These are phyloP conservation scores for Drosophila fulvimacula DNA, from an alignment of 2,888 invertebrate species.

Conservation along the genomic window DNA sequence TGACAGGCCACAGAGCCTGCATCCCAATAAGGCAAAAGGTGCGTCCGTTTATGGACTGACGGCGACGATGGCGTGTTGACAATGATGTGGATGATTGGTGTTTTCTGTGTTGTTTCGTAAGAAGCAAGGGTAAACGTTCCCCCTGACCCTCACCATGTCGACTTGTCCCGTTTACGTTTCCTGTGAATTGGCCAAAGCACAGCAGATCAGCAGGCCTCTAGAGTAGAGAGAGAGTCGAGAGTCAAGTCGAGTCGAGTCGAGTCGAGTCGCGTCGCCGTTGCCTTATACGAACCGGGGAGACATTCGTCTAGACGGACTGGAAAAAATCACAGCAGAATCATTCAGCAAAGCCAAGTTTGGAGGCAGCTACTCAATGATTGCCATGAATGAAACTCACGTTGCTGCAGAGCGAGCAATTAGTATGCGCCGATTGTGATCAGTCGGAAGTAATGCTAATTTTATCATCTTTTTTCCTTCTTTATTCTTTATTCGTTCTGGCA, in stretches of 20 bases:
- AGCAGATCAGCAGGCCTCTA: slow-evolving; percentile 21
- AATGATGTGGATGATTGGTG: slow-evolving; percentile 79
- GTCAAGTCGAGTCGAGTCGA: slow-evolving; percentile 34
- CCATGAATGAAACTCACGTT: slow-evolving; percentile 75
- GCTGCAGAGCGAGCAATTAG: slow-evolving; percentile 78
- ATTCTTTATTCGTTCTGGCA: background rate
- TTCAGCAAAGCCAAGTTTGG: slow-evolving; percentile 77
- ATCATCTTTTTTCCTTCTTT: background rate
- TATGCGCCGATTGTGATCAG: slow-evolving; percentile 84
- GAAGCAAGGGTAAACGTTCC: slow-evolving; percentile 50
- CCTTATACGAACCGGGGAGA: slow-evolving; percentile 63
- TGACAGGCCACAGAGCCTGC: slow-evolving; percentile 57
- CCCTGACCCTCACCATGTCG: slow-evolving; percentile 3
- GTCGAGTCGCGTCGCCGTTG: slow-evolving; percentile 56
- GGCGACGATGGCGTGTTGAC: slow-evolving; percentile 71
- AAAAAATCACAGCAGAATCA: slow-evolving; percentile 77
- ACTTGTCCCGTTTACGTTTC: slow-evolving; percentile 51
- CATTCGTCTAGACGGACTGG: slow-evolving; percentile 70
- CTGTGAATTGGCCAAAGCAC: slow-evolving; percentile 48
- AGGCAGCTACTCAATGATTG: slow-evolving; percentile 73
- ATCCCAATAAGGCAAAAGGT: slow-evolving; percentile 68
- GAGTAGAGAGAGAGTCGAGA: slow-evolving; percentile 24
- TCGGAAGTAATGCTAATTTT: slow-evolving; percentile 84
- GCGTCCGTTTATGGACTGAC: slow-evolving; percentile 76
- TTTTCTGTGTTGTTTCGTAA: slow-evolving; percentile 66